Base-by-base conservation (phyloP, 2,113 vertebrate species). In the Sylvietta virens region DNA sequence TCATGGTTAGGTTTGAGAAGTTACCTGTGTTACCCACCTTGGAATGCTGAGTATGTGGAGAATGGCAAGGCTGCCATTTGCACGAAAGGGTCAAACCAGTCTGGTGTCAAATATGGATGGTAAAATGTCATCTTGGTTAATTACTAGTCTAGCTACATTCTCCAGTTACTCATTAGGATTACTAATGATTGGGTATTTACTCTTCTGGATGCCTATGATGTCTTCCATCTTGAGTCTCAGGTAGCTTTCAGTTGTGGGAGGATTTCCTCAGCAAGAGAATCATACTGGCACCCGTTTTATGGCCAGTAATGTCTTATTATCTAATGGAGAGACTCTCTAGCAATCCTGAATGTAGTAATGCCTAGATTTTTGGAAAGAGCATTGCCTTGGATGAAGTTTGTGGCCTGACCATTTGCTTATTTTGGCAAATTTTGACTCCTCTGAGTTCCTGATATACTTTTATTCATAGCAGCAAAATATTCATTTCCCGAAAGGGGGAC, bases 91-190 rank as follows among this genome's bases (percentile, higher is more conserved):
- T 84, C 71, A 88, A 21, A 86, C 47, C 72, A 84, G 33, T 42
- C 30, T 70, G 33, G 17, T 53, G 86, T 86, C 56, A 81, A 31
- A 28, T 94, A 35, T 4, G 28, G 27, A 67, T 60, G 69, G 64
- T 71, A 74, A 81, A 83, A 84, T 18, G 17, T 78, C 72, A 37
- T 83, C 88, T 73, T n/a, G 24, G 58, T 90, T 91, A 84, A 78
- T 86, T 88, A 31, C 81, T 93, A 35, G 73, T 76, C 40, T 69
- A 58, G 35, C 40, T 88, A 21, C 85, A 35, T 80, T 95, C 81
- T 88, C 54, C 20, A 39, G 24, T 97, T 93, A 77, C 67, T 96
- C 50, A 57, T 90, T 90, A 69, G 79, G 58, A 20, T 92, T 93
- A 90, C 74, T 92, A 54, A 80, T 82, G 79, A 19, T 44, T 11